These are phyloP conservation scores for Drosophila borborema DNA, from an alignment of 2,888 invertebrate species.

Conservation along the genomic window DNA sequence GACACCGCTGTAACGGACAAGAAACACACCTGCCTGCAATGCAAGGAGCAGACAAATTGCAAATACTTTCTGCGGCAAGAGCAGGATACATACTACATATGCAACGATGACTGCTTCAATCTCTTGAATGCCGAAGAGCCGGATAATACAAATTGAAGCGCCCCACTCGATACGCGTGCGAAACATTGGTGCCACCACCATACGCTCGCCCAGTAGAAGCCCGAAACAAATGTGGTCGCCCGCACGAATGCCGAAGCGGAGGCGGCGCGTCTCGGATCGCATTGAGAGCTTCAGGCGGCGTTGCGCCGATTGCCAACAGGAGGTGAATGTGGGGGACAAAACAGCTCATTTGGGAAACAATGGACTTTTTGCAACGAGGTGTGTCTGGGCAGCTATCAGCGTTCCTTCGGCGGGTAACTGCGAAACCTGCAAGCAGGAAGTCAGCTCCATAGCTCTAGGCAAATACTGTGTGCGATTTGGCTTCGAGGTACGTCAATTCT, in stretches of 20 bases:
- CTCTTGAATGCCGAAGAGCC: conserved; percentile 85
- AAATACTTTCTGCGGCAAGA: conserved; percentile 86
- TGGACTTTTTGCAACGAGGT: conserved; percentile 96
- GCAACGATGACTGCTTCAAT: conserved; percentile 87
- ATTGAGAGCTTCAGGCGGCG: conserved; percentile 87
- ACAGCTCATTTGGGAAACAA: conserved; percentile 94
- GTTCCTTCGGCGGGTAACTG: conserved; percentile 91
- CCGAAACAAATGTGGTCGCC: conserved; percentile 86
- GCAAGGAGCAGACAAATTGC: conserved; percentile 86
- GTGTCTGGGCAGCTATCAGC: conserved; percentile 93
- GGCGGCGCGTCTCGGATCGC: conserved; percentile 87
- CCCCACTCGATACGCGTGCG: conserved; percentile 84
- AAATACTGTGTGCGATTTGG: conserved; percentile 97
- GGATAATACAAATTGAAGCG: conserved; percentile 84
- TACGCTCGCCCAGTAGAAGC: conserved; percentile 66
- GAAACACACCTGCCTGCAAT: conserved; percentile 85
- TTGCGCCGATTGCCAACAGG: conserved; percentile 87
- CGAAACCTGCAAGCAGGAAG: conserved; percentile 91
- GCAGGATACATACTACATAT: conserved; percentile 86
- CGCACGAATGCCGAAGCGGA: conserved; percentile 87
- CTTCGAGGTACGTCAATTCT: conserved; percentile 96
- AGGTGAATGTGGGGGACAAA: conserved; percentile 87
- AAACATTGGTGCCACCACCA: conserved; percentile 82
- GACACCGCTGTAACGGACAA: conserved; percentile 13
- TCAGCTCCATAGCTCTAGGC: conserved; percentile 92